Evolutionary conservation across 2,113 vertebrate genomes (phyloP).

Genomic region (Tachysurus vachellii): DNA sequence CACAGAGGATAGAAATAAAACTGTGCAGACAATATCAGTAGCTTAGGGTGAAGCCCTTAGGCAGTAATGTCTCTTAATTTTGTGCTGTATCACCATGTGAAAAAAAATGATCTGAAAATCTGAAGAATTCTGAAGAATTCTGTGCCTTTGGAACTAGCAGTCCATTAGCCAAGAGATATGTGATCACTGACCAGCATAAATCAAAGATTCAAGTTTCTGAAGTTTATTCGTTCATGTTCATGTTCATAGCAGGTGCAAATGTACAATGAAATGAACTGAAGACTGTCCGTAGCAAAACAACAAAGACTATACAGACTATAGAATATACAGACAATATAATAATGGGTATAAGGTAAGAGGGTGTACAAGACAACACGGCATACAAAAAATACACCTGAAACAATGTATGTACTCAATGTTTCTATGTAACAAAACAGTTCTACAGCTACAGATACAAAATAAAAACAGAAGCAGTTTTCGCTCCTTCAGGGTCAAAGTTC

Average conservation of each 20-base stretch:
- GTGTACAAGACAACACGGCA: too few species aligned
- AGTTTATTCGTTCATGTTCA: neutral
- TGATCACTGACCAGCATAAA: neutral
- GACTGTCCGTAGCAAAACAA: neutral
- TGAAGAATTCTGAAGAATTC: neutral
- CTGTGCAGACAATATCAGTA: neutral
- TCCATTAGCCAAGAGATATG: neutral
- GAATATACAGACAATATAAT: neutral
- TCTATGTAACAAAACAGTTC: too few species aligned
- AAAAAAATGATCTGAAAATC: neutral
- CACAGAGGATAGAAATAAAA: neutral
- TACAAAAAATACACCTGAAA: too few species aligned
- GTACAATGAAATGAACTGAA: neutral
- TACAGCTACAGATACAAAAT: too few species aligned
- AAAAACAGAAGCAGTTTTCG: too few species aligned
- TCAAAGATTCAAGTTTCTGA: neutral
- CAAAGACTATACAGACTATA: neutral
- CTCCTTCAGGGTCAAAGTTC: too few species aligned
- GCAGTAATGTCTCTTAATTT: neutral
- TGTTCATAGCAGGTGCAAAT: neutral
- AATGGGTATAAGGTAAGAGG: neutral
- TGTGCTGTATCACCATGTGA: neutral
- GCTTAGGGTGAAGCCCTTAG: neutral
- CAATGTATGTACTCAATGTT: too few species aligned
- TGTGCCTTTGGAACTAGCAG: neutral